Conservation (phyloP, 2,888 invertebrate species). For the Ochropacha duplaris region DNA sequence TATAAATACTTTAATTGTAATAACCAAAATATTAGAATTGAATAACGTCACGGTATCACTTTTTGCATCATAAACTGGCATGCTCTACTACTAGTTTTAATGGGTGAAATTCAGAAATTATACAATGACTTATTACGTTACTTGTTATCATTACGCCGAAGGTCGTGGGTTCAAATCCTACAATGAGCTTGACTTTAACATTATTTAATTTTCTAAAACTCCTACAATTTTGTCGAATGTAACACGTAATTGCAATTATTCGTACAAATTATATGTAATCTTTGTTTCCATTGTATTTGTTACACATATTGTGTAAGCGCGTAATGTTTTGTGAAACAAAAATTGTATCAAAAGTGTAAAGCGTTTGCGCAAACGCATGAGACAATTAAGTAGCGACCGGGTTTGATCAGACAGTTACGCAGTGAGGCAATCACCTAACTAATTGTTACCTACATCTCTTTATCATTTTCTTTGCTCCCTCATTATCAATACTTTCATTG, state of each 20-base stretch:
- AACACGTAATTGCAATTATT: neutral
- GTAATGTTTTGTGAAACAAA: constrained; percentile 4
- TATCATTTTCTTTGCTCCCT: neutral
- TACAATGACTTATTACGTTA: neutral
- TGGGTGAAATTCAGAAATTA: neutral
- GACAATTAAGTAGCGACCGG: constrained; percentile 21
- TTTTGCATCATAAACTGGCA: neutral
- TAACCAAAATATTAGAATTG: neutral
- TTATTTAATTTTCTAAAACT: neutral
- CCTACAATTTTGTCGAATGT: neutral
- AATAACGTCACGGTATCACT: neutral
- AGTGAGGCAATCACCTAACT: constrained; percentile 16
- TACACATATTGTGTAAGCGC: constrained; percentile 1
- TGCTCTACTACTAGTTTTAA: neutral
- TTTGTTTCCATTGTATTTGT: neutral
- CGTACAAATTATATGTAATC: no score
- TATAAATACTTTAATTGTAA: neutral
- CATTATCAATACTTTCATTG: no score
- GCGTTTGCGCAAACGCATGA: constrained; percentile 6
- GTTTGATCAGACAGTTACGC: constrained; percentile 33
- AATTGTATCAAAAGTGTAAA: constrained; percentile 9
- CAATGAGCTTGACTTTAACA: neutral
- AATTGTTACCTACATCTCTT: constrained; percentile 25
- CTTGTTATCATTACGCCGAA: no score
- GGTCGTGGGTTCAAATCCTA: no score